Conservation (phyloP, 2,888 invertebrate genomes). For the Helobdella robusta region DNA sequence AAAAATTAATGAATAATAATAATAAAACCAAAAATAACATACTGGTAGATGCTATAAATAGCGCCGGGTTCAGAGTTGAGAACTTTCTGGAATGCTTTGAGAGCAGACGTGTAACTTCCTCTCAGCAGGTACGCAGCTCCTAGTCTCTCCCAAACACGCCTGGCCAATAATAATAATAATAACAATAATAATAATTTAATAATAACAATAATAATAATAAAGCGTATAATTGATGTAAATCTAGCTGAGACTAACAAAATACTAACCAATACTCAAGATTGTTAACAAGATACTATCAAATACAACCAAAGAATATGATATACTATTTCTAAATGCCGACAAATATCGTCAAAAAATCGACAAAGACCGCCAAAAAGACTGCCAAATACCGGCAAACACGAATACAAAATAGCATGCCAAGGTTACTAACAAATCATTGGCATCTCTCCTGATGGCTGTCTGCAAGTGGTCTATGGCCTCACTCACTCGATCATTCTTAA, state of each 20-base stretch:
- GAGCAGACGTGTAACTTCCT: slow-evolving; percentile 79
- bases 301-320: too few relatives aligned
- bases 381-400: too few relatives aligned
- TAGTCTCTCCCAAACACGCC: slow-evolving; percentile 72
- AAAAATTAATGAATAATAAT: not conserved
- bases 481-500: slow-evolving; percentile 63
- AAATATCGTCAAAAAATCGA: too few relatives aligned
- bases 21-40: slow-evolving; percentile 32
- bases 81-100: slow-evolving; percentile 73
- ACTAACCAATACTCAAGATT: too few relatives aligned
- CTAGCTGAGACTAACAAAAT: too few relatives aligned
- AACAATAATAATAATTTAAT: not conserved
- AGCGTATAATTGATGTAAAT: slow-evolving; percentile 13
- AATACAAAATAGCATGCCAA: not conserved
- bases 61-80: slow-evolving; percentile 50
- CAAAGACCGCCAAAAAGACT: too few relatives aligned
- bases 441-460: slow-evolving; percentile 51
- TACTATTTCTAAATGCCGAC: too few relatives aligned
- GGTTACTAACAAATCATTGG: slow-evolving; percentile 59
- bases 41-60: slow-evolving; percentile 44
- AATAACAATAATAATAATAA: not conserved
- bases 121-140: slow-evolving; percentile 80
- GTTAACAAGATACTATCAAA: too few relatives aligned
- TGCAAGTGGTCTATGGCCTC: slow-evolving; percentile 69
- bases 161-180: slow-evolving; percentile 30